Conservation (phyloP, 2,113 vertebrate genomes). For the Coptodon bakossiorum region DNA sequence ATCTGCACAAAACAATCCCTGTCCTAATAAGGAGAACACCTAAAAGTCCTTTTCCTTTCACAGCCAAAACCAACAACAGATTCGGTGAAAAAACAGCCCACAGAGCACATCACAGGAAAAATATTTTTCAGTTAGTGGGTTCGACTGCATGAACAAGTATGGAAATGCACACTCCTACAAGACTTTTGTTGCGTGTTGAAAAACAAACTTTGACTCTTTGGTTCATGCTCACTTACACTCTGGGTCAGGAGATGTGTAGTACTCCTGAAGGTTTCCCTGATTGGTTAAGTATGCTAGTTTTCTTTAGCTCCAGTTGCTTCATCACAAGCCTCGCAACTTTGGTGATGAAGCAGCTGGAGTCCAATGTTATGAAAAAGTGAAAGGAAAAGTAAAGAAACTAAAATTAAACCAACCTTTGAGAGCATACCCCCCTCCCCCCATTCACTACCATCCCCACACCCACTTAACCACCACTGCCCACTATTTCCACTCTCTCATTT, state of each 20-base stretch:
- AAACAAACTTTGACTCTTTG: not conserved
- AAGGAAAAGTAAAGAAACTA: not conserved
- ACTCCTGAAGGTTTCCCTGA: not conserved
- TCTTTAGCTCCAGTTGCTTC: not conserved
- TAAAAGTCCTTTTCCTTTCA: not conserved
- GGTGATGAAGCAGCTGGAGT: not conserved
- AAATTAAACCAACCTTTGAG: not conserved
- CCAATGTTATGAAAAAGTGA: not conserved
- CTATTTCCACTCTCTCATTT: not conserved
- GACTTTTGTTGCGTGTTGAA: not conserved
- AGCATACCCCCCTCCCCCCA: not conserved
- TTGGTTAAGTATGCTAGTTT: not conserved
- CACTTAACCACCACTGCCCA: not conserved
- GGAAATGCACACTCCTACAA: not conserved
- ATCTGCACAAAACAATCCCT: not conserved
- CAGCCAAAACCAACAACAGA: not conserved
- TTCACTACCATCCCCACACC: not conserved
- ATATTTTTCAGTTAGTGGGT: not conserved
- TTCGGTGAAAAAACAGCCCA: not conserved
- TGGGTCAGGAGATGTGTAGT: not conserved
- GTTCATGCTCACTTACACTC: rapidly evolving
- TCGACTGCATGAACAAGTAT: not conserved
- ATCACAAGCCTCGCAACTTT: rapidly evolving
- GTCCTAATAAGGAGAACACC: not conserved
- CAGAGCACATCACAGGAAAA: not conserved